phyloP scores from a whole-genome alignment of 2,888 invertebrate genomes.

The Ctenicera cuprea region DNA sequence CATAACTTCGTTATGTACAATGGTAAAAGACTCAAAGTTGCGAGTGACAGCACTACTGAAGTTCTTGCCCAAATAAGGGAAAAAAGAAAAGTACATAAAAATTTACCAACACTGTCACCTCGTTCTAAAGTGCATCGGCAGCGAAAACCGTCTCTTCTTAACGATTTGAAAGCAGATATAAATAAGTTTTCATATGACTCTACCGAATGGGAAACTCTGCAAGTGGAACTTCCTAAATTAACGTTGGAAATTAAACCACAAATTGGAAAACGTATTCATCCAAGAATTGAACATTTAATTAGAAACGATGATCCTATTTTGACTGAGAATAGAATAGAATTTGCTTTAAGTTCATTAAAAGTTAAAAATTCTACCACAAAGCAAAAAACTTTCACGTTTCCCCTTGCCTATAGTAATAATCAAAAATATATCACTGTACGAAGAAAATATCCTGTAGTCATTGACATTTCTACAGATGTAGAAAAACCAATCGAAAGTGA shows the following conservation, averaged over 20 bases:
- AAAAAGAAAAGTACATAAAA: background rate
- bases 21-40: conserved; percentile 51
- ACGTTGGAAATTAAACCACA: conserved; percentile 73
- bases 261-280: conserved; percentile 73
- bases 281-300: conserved; percentile 70
- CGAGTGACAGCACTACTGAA: conserved; percentile 42
- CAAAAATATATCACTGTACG: conserved; percentile 76
- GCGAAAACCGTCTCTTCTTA: conserved; percentile 40
- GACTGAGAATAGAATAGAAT: conserved; percentile 74
- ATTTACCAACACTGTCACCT: background rate
- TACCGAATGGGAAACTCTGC: conserved; percentile 72
- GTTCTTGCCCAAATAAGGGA: conserved; percentile 48
- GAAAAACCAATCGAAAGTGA: conserved; percentile 5
- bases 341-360: conserved; percentile 75
- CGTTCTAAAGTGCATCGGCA: background rate
- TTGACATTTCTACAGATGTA: background rate
- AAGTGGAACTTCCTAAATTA: conserved; percentile 74
- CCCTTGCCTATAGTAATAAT: conserved; percentile 76
- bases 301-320: conserved; percentile 71
- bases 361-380: conserved; percentile 63
- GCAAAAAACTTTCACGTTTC: conserved; percentile 74
- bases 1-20: conserved; percentile 51
- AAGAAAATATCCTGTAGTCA: background rate
- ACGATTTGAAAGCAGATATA: conserved; percentile 1
- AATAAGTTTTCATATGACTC: conserved; percentile 67